A percentile compares a stretch with the other conserved stretches of the same genome.
Conservation (phyloP, 2,797 vertebrate genomes). For the Rhynchonycteris naso region DNA sequence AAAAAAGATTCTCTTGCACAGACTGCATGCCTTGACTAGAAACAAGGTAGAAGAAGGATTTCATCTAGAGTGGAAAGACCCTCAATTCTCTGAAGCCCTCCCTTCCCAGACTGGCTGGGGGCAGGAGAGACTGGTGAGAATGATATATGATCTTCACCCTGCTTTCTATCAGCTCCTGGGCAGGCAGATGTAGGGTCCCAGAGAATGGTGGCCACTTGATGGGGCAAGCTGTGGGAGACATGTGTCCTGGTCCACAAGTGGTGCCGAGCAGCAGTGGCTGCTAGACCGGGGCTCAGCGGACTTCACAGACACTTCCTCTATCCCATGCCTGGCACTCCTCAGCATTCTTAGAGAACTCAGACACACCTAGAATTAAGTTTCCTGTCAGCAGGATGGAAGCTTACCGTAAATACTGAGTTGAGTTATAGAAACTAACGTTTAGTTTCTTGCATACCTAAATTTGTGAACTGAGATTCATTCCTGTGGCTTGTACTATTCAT, state of each 20-base stretch:
- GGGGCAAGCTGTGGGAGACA: not conserved
- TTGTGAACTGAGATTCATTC: slow-evolving; percentile 40
- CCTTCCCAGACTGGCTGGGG: not conserved
- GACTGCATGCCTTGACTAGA: not conserved
- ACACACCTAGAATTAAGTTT: not conserved
- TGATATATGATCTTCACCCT: not conserved
- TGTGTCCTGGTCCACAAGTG: not conserved
- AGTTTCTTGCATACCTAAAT: not conserved
- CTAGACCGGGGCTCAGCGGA: not conserved
- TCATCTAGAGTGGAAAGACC: not conserved
- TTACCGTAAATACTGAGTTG: not conserved
- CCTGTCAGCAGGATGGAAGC: not conserved
- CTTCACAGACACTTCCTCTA: not conserved
- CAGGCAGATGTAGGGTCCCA: not conserved
- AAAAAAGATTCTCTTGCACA: not conserved
- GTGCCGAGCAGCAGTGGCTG: not conserved
- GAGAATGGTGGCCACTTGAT: not conserved
- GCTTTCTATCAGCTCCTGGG: not conserved
- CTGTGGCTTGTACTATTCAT: not conserved
- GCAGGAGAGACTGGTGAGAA: not conserved
- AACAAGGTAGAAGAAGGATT: slow-evolving; percentile 7
- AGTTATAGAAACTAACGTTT: not conserved
- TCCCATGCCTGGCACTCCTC: not conserved
- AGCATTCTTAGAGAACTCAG: not conserved
- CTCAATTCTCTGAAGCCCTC: not conserved